Conservation (phyloP, 1,140 invertebrate species). For the Oryctes rhinoceros region DNA sequence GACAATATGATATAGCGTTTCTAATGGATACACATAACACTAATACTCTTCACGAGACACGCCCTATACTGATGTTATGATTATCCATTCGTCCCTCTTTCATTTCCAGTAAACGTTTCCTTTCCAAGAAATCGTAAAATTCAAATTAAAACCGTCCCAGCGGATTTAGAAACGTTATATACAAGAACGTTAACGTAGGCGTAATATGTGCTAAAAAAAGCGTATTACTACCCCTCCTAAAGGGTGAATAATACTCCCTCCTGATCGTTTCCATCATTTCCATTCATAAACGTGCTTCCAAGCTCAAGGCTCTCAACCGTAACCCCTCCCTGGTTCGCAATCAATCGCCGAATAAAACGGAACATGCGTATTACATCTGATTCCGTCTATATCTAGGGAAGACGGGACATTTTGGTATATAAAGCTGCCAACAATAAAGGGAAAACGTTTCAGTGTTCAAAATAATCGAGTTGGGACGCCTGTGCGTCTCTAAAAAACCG, state of each 20-base stretch:
- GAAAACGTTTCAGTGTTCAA: neutral
- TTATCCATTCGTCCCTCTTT: no score
- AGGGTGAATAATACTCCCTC: neutral
- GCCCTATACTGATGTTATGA: no score
- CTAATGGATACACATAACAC: no score
- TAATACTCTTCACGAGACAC: no score
- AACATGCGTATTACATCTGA: neutral
- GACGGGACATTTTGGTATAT: neutral
- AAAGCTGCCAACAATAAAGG: neutral
- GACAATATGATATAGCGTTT: no score
- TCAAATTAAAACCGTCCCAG: neutral
- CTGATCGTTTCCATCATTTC: neutral
- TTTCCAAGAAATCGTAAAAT: neutral
- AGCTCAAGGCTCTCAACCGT: neutral
- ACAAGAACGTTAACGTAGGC: neutral
- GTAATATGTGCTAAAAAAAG: neutral
- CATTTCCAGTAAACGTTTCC: neutral
- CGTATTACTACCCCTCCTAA: neutral
- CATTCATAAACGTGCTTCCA: neutral
- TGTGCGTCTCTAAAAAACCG: constrained; percentile 2
- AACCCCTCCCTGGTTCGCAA: neutral
- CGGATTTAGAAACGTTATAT: neutral
- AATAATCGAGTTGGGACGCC: neutral
- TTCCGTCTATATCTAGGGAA: neutral
- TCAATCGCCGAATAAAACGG: neutral